phyloP scores from a whole-genome alignment of 2,113 vertebrate genomes.

The Pterocles orientalis region DNA sequence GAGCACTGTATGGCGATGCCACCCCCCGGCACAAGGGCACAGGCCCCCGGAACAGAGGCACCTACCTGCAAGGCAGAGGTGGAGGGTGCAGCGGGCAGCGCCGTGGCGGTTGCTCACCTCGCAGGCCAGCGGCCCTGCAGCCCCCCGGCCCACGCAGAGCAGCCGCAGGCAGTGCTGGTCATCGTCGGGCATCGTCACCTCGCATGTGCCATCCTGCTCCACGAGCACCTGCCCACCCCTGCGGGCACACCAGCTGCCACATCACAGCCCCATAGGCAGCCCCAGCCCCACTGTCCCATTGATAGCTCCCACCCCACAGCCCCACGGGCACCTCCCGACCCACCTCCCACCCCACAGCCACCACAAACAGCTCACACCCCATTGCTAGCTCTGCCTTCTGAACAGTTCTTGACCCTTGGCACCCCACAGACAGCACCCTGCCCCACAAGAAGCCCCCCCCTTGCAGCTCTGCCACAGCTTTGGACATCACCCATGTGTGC shows the following conservation, averaged over 20 bases:
- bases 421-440: neutral
- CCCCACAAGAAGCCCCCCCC: neutral
- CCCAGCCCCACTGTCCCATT: neutral
- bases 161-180: constrained; percentile 90
- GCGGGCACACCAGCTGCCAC: neutral
- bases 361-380: neutral
- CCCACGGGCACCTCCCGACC: neutral
- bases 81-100: constrained; percentile 83
- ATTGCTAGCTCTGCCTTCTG: neutral
- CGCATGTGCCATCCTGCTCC: constrained; percentile 77
- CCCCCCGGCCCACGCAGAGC: constrained; percentile 78
- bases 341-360: neutral
- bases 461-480: neutral
- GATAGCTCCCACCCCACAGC: neutral
- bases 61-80: constrained; percentile 86
- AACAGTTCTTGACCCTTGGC: neutral
- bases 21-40: neutral
- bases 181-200: constrained; percentile 90
- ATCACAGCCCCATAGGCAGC: neutral
- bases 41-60: neutral
- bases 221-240: constrained; percentile 81
- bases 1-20: neutral
- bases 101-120: constrained; percentile 87
- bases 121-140: constrained; percentile 83
- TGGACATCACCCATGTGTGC: neutral